Base-by-base conservation (phyloP, 2,113 vertebrate species). In the Hippopotamus amphibius region DNA sequence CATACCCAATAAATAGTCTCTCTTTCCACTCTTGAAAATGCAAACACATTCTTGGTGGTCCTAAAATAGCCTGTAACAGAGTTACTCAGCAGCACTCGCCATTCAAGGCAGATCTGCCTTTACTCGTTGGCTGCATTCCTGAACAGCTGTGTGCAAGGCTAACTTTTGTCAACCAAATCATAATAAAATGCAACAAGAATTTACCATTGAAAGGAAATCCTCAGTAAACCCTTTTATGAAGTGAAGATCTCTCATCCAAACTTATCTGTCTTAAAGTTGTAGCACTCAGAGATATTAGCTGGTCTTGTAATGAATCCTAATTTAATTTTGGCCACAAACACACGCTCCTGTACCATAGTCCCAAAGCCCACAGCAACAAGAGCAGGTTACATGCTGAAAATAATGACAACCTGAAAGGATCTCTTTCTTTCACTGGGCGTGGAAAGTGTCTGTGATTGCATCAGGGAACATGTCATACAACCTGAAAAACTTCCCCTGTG, bases 21-120 rank as follows among this genome's bases (percentile, higher is more conserved):
- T 95, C 65, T 92, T 84, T 85, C 46, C 16, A 72, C 71, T 85
- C 69, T n/a, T 66, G 33, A 88, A 94, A 96, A 95, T 48, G 55
- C 94, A 95, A 95, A 96, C 86, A 77, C 90, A 89, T 96, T 93
- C 96, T 92, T 90, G 65, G 93, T 94, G 96, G 93, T 90, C 90
- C 85, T 81, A 95, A 97, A 95, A 97, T 81, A 96, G 94, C 84
- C 80, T 63, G 65, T 66, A 88, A 76, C 65, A 48, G 53, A 61
- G 69, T 91, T 92, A 81, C 95, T 96, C 76, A 90, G 97, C 93
- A 97, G 61, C 69, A 97, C 96, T 92, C 97, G 88, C 71, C 76
- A 68, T 94, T 96, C 74, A 30, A 84, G 90, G 90, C 83, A 88
- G 87, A 74, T 84, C 83, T 93, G 84, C 84, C 65, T 71, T 95